A percentile compares a stretch with the other conserved stretches of the same genome.
Evolutionary conservation across 2,888 invertebrate genomes (phyloP).

Genomic region (Ypsolopha scabrella): DNA sequence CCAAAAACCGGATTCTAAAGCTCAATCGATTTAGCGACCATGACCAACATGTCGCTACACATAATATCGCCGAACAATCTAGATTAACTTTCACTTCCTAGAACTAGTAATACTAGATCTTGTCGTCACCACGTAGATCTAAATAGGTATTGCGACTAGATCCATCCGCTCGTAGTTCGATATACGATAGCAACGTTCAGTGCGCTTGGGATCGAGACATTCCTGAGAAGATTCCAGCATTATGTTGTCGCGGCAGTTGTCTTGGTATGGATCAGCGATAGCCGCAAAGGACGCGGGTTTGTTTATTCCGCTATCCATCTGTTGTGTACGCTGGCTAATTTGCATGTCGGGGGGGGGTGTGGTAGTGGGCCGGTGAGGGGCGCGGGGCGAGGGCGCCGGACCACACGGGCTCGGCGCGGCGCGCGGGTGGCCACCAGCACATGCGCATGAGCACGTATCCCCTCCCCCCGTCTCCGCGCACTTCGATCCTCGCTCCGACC

Average conservation of each 20-base stretch:
- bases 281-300: slow-evolving; percentile 26
- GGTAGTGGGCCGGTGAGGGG: slow-evolving; percentile 22
- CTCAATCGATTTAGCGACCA: slow-evolving; percentile 26
- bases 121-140: not conserved
- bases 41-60: slow-evolving; percentile 24
- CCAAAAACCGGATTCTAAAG: slow-evolving; percentile 23
- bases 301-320: slow-evolving; percentile 70
- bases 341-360: slow-evolving; percentile 56
- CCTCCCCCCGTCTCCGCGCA: slow-evolving; percentile 26
- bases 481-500: slow-evolving; percentile 7
- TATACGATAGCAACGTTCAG: too few species aligned
- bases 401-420: slow-evolving; percentile 69
- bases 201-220: not conserved
- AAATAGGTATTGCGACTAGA: not conserved
- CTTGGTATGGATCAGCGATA: not conserved
- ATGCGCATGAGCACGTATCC: slow-evolving; percentile 51
- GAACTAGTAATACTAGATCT: not conserved
- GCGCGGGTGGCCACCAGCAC: slow-evolving; percentile 66
- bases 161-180: too few species aligned
- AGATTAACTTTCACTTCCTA: not conserved
- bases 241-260: not conserved
- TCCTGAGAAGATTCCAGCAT: not conserved
- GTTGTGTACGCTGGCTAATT: slow-evolving; percentile 69
- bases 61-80: not conserved
- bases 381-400: slow-evolving; percentile 34